Evolutionary conservation across 1,140 invertebrate species (phyloP).

Genomic region (Lycorma delicatula): DNA sequence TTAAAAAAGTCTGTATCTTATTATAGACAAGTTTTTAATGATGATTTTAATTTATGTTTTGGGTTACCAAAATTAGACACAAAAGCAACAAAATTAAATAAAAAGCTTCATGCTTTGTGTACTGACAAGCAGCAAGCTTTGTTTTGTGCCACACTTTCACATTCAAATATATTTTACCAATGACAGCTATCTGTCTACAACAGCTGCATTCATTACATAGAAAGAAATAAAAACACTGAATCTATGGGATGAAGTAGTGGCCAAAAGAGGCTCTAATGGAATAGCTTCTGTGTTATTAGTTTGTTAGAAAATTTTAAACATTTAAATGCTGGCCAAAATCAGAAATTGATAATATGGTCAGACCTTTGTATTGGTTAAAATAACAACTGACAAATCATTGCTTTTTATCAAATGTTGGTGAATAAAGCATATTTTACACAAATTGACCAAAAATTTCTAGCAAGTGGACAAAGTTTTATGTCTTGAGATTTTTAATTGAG

Average conservation of each 20-base stretch:
- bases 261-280: slow-evolving; percentile 19
- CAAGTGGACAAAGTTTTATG: slow-evolving; percentile 22
- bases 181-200: neutral
- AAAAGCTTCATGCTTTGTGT: no score
- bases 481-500: slow-evolving; percentile 17
- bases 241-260: slow-evolving; percentile 25
- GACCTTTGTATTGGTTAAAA: slow-evolving; percentile 26
- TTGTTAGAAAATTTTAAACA: slow-evolving; percentile 16
- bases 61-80: no score
- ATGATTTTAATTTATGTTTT: no score
- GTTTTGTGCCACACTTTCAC: no score
- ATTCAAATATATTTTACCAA: no score
- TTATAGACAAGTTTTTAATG: no score
- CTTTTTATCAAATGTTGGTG: slow-evolving; percentile 14
- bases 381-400: slow-evolving; percentile 24
- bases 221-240: slow-evolving; percentile 1
- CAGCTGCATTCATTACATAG: slow-evolving; percentile 19
- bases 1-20: no score
- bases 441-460: slow-evolving; percentile 21
- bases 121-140: no score
- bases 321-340: slow-evolving; percentile 11
- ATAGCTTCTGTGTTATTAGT: slow-evolving; percentile 18
- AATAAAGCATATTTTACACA: slow-evolving; percentile 15
- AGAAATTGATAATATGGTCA: slow-evolving; percentile 25
- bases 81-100: no score